These are phyloP conservation scores for Stichopus horrens DNA, from an alignment of 53 echinoderm and acorn worm species.

Conservation along the genomic window DNA sequence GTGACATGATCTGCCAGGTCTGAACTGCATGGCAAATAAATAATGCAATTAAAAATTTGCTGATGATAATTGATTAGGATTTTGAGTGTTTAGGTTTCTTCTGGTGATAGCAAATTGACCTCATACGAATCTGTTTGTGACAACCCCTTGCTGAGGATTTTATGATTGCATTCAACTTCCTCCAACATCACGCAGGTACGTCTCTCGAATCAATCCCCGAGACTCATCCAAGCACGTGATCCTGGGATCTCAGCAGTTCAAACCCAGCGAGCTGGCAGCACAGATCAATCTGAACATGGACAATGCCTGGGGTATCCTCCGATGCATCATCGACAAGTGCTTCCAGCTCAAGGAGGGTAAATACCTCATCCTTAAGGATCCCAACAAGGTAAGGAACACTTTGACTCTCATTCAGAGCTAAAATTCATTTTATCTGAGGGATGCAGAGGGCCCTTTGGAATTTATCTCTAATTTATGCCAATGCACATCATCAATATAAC, in stretches of 20 bases:
- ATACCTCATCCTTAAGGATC: conserved; percentile 96
- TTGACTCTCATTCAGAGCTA: no score
- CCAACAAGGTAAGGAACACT: conserved; percentile 75
- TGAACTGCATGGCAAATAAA: no score
- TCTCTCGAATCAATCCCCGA: conserved; percentile 92
- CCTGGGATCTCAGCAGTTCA: conserved; percentile 97
- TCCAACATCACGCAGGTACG: conserved; percentile 58
- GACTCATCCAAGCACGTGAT: conserved; percentile 98
- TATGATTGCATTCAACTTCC: neutral
- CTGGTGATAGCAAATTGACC: neutral
- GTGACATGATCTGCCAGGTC: no score
- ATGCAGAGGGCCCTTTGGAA: no score
- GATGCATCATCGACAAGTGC: conserved; percentile 92
- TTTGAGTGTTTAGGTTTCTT: neutral
- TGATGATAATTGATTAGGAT: neutral
- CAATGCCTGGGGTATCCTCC: conserved; percentile 95
- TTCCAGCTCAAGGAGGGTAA: conserved; percentile 92
- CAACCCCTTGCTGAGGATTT: neutral
- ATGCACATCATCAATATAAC: no score
- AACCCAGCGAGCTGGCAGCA: conserved; percentile 92
- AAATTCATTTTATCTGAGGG: no score
- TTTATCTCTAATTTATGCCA: no score
- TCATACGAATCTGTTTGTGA: no score
- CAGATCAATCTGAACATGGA: conserved; percentile 98
- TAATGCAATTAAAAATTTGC: neutral